Base-by-base conservation (phyloP, 2,797 vertebrate species). In the Anniella stebbinsi region DNA sequence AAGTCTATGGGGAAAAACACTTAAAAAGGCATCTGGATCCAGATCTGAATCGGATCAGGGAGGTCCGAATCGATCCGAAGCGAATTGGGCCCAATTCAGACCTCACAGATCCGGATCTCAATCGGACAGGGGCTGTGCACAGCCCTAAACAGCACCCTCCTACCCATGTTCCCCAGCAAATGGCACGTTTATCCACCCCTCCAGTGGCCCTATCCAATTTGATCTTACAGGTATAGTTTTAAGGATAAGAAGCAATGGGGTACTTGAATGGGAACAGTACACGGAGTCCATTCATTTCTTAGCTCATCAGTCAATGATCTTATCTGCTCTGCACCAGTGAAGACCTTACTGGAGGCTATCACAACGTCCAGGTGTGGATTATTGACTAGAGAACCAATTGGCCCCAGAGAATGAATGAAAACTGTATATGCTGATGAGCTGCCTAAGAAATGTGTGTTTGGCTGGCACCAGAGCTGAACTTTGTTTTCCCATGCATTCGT, bases 401-500 rank as follows among this genome's bases (percentile, higher is more conserved):
- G 17, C 6, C 28, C 4, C 17, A 6, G 23, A 67, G 33, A 87
- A 87, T 30, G 23, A 45, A 67, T 57, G 33, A 41, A 51, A 51
- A 2, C 25, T 30, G 70, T 8, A 48, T 10, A 54, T 36, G 23
- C 63, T 57, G 36, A 78, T 69, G 63, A 51, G 15, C 63, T 28
- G 3, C 45, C 36, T 80, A 67, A 80, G n/a, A 36, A 69, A 69
- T 25, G 60, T 33, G 2, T 11, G 17, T 67, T 84, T 48, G 17
- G 33, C 23, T 57, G 73, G 28, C 69, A 21, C 70, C 38, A 6
- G 36, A 67, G 41, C 9, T 36, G 80, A 84, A 89, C 36, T 78
- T 57, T 84, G 73, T 85, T 89, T 89, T 84, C 60, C 76, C 63
- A 87, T 15, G 60, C 63, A 69, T 63, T 54, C 41, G 10, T 84